phyloP scores from a whole-genome alignment of 2,797 vertebrate species.

The Liasis olivaceus region DNA sequence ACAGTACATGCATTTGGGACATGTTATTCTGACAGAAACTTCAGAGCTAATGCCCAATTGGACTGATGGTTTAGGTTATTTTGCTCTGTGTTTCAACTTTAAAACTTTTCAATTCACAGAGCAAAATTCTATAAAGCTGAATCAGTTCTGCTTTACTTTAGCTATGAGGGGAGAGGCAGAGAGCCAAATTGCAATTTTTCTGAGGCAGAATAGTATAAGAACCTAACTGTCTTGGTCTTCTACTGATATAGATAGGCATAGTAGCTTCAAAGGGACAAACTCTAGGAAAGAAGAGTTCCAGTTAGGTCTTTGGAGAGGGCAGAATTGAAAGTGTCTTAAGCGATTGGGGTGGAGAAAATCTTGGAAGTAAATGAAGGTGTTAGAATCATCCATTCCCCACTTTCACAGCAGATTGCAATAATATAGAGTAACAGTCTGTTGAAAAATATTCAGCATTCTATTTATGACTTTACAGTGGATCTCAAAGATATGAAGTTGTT shows the following conservation, averaged over 20 bases:
- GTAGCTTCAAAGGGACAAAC: not conserved
- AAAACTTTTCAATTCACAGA: not conserved
- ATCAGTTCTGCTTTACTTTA: not conserved
- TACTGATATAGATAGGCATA: not conserved
- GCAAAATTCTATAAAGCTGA: not conserved
- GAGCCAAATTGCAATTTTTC: not conserved
- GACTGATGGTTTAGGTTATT: not conserved
- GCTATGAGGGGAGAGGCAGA: not conserved
- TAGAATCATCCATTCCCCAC: not conserved
- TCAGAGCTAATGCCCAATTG: not conserved
- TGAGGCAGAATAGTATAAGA: not conserved
- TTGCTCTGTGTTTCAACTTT: not conserved
- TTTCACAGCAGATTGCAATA: not conserved
- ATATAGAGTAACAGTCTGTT: not conserved
- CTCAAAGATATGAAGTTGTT: not conserved
- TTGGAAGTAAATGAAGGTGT: not conserved
- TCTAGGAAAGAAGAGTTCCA: not conserved
- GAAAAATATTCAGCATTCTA: not conserved
- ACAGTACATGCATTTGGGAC: not conserved
- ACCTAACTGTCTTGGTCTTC: not conserved
- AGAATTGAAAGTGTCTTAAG: not conserved
- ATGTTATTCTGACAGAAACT: not conserved
- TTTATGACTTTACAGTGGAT: not conserved
- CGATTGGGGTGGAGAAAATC: not conserved
- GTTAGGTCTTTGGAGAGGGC: not conserved